Evolutionary conservation across 1,140 invertebrate species (phyloP).

Genomic region (Tachypleus tridentatus): DNA sequence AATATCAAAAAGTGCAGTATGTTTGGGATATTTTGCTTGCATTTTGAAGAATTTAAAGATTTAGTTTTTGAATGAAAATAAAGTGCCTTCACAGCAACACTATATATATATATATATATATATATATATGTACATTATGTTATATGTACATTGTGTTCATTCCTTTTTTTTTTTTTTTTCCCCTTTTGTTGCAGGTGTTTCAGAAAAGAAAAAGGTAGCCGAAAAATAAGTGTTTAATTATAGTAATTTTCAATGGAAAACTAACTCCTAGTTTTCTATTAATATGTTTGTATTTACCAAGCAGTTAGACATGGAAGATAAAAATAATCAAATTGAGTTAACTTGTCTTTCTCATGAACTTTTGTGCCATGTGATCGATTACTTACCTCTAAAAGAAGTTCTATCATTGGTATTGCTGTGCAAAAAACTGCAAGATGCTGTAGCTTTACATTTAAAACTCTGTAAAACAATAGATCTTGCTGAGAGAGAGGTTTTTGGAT

Average conservation of each 20-base stretch:
- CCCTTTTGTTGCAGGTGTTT: constrained; percentile 5
- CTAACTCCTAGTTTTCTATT: background rate
- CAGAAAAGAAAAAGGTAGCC: constrained; percentile 1
- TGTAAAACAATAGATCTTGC: constrained; percentile 13
- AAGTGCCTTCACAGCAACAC: too few species aligned
- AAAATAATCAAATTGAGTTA: background rate
- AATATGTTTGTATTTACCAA: too few species aligned
- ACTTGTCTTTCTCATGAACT: constrained; percentile 14
- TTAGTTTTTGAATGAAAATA: too few species aligned
- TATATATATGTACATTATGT: too few species aligned
- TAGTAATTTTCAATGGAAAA: constrained; percentile 4
- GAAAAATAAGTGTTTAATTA: background rate
- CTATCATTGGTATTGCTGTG: constrained; percentile 11
- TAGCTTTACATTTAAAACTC: constrained; percentile 10
- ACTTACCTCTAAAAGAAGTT: constrained; percentile 13
- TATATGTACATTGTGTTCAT: too few species aligned
- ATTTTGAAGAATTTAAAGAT: too few species aligned
- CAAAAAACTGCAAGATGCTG: constrained; percentile 8
- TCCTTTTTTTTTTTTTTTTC: background rate
- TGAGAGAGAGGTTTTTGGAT: constrained; percentile 19
- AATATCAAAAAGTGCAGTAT: too few species aligned
- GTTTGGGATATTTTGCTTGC: too few species aligned
- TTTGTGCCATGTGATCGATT: constrained; percentile 14
- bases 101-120: too few species aligned
- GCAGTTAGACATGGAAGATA: too few species aligned